Conservation (phyloP, 2,113 vertebrate genomes). For the Lampris incognitus region DNA sequence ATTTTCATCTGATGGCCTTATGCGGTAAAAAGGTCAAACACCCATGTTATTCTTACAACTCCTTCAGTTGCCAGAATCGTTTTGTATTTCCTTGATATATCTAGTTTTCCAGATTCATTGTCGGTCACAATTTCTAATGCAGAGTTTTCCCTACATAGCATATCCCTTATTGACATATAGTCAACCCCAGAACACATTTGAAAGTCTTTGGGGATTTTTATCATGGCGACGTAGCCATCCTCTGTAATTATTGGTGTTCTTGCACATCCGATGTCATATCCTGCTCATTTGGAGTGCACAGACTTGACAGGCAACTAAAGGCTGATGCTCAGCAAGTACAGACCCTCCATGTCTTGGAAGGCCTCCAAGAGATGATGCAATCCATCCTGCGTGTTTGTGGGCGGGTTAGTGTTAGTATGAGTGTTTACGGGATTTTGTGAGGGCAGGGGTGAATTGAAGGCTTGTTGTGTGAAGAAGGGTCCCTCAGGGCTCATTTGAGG, state of each 20-base stretch:
- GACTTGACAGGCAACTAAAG: constrained; percentile 4
- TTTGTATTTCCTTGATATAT: too few relatives aligned
- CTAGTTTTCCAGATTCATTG: too few relatives aligned
- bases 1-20: too few relatives aligned
- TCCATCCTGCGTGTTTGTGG: neutral
- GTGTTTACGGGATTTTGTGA: constrained; percentile 8
- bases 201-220: neutral
- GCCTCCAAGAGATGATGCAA: constrained; percentile 13
- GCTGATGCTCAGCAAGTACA: neutral
- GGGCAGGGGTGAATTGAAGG: neutral
- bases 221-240: neutral
- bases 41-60: too few relatives aligned
- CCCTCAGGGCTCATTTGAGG: neutral
- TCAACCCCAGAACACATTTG: too few relatives aligned
- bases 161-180: too few relatives aligned
- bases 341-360: constrained; percentile 19
- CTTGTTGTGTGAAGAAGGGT: neutral
- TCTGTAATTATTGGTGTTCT: neutral
- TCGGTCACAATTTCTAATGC: too few relatives aligned
- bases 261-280: constrained; percentile 3
- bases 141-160: too few relatives aligned
- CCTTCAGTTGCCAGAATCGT: too few relatives aligned
- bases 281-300: constrained; percentile 15
- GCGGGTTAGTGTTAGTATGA: neutral
- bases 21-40: too few relatives aligned